Base-by-base conservation (phyloP, 35 echinoderm and acorn worm species). In the Heliocidaris erythrogramma region DNA sequence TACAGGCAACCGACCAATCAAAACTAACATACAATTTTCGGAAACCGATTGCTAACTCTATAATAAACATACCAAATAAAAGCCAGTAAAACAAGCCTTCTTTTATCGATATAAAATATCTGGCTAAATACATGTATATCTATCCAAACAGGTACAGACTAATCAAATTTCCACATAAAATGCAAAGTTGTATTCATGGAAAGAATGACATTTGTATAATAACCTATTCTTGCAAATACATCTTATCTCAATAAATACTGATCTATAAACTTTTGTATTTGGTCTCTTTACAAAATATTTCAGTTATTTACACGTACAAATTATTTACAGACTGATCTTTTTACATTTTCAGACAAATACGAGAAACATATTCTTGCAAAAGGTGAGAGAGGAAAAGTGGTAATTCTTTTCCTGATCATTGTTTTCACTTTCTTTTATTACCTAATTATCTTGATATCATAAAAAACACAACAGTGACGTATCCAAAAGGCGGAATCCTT, bases 251-350 rank as follows among this genome's bases (percentile, higher is more conserved):
- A 78, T 78, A 78, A 78, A 78, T 78, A 78, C 65, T 27, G 65
- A 78, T 78, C 65, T 78, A 78, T 78, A 29, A 78, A n/a, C 65
- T 78, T 78, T 56, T 56, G 10, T 78, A 78, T 78, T 69, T 78
- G 65, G 65, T 78, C 65, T 78, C 65, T 78, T 78, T 78, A 78
- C 65, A 78, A 78, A 78, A 78, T 78, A 78, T 78, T 78, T 78
- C 65, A 78, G 65, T 78, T 78, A 78, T 78, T 78, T 78, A 78
- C 65, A 78, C 7, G 17, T 78, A 78, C 65, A 78, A 78, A 56
- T 7, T 78, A 78, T 78, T 78, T 78, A 78, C 65, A 78, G 65
- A 78, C n/a, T 78, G n/a, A 8, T 27, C 21, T 78, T 78, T 21
- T 27, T 78, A 78, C 65, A 78, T 78, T 78, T n/a, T 78, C 8